phyloP scores from a whole-genome alignment of 2,113 vertebrate species.

The Ammodytes marinus region DNA sequence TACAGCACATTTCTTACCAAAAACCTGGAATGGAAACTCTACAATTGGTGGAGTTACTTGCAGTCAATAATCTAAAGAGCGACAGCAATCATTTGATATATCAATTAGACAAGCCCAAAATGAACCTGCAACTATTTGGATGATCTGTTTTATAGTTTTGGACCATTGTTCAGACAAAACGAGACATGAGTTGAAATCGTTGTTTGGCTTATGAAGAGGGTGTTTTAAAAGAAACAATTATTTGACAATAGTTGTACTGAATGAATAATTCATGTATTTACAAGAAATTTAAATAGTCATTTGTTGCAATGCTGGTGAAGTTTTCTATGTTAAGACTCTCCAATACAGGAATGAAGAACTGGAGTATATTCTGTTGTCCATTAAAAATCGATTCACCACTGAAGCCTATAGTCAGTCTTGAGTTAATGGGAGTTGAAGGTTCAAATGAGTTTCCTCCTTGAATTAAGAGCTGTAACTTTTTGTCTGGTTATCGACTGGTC shows the following conservation, averaged over 20 bases:
- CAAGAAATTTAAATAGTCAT: too few species aligned
- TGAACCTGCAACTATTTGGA: neutral
- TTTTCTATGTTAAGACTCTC: too few species aligned
- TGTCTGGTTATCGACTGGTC: neutral
- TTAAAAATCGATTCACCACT: neutral
- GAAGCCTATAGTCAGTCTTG: neutral
- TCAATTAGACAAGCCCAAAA: too few species aligned
- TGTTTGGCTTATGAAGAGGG: neutral
- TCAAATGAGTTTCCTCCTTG: neutral
- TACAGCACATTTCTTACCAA: too few species aligned
- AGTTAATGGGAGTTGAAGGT: neutral
- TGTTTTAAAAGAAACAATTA: too few species aligned
- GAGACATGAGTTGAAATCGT: neutral
- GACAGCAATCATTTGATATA: too few species aligned
- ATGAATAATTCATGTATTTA: too few species aligned
- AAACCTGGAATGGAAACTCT: too few species aligned
- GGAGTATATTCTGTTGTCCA: neutral
- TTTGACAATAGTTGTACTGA: too few species aligned
- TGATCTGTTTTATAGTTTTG: neutral
- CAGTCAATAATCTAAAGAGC: too few species aligned
- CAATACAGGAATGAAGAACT: neutral
- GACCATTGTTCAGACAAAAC: neutral
- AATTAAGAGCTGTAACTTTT: neutral
- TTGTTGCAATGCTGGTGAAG: too few species aligned
- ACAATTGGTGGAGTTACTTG: too few species aligned